These are phyloP conservation scores for Scophthalmus maximus DNA, from an alignment of 2,113 vertebrate genomes.

Conservation along the genomic window DNA sequence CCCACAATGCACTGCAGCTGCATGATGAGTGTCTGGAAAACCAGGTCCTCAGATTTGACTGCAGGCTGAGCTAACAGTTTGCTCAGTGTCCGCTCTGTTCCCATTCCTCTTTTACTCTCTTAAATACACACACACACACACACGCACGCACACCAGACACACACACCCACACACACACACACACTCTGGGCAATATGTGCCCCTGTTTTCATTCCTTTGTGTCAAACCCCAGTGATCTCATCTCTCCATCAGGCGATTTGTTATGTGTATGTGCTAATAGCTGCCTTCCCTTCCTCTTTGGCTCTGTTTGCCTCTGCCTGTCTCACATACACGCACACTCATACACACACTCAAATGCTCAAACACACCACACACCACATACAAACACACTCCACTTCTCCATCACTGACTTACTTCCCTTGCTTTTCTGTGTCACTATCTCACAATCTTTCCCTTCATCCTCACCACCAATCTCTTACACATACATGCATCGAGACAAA, in stretches of 20 bases:
- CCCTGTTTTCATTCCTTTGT: constrained; percentile 77
- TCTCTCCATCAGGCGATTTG: constrained; percentile 72
- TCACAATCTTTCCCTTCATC: constrained; percentile 26
- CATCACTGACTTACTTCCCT: constrained; percentile 31
- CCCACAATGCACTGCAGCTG: constrained; percentile 26
- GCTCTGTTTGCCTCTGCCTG: constrained; percentile 37
- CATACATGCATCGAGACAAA: background rate
- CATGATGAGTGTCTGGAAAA: constrained; percentile 31
- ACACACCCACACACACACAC: constrained; percentile 22
- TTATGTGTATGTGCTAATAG: constrained; percentile 62
- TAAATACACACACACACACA: constrained; percentile 2
- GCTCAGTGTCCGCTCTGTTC: constrained; percentile 7
- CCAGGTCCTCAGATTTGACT: background rate
- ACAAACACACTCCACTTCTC: background rate
- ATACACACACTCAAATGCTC: constrained; percentile 3
- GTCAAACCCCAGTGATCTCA: constrained; percentile 76
- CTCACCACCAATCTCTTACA: constrained; percentile 31
- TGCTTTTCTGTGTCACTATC: constrained; percentile 31
- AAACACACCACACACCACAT: background rate
- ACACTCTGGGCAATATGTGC: constrained; percentile 26
- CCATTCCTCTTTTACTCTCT: constrained; percentile 19
- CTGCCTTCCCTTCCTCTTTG: constrained; percentile 67
- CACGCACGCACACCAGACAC: constrained; percentile 3
- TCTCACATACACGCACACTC: constrained; percentile 23
- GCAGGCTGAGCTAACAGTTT: constrained; percentile 30